phyloP scores from a whole-genome alignment of 2,888 invertebrate species.

The Acronicta aceris region DNA sequence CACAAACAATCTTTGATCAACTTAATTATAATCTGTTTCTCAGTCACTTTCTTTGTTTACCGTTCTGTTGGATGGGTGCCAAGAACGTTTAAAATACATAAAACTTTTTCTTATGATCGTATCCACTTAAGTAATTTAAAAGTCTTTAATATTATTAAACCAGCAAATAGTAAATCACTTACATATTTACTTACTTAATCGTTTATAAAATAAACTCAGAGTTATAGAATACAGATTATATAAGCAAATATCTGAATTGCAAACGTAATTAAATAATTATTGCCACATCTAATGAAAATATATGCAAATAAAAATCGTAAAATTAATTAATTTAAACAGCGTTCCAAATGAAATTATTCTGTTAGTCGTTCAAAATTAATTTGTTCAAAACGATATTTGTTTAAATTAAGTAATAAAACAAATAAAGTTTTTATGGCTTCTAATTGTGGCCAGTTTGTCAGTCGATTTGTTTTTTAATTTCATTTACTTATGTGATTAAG shows the following conservation, averaged over 20 bases:
- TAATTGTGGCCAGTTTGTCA: conserved; percentile 20
- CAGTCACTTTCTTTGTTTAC: conserved; percentile 6
- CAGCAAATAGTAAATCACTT: background rate
- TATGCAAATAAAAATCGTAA: conserved; percentile 3
- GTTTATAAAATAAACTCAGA: background rate
- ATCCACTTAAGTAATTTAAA: conserved; percentile 13
- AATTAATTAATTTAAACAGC: conserved; percentile 23
- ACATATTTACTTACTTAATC: background rate
- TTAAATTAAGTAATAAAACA: conserved; percentile 28
- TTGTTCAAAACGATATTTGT: conserved; percentile 22
- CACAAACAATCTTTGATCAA: conserved; percentile 4
- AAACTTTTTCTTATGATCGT: background rate
- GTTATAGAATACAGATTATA: background rate
- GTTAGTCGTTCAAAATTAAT: conserved; percentile 9
- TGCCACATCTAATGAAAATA: too few relatives aligned
- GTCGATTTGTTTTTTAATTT: conserved; percentile 32
- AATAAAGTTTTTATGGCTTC: conserved; percentile 33
- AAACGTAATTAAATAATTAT: background rate
- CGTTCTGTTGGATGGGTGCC: conserved; percentile 27
- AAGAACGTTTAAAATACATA: conserved; percentile 3
- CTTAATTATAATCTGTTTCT: conserved; percentile 5
- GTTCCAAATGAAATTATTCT: conserved; percentile 21
- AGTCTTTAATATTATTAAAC: background rate
- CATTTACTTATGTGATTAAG: conserved; percentile 21
- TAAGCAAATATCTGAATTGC: background rate